These are phyloP conservation scores for Tylochromis polylepis DNA, from an alignment of 2,113 vertebrate species.

Conservation along the genomic window DNA sequence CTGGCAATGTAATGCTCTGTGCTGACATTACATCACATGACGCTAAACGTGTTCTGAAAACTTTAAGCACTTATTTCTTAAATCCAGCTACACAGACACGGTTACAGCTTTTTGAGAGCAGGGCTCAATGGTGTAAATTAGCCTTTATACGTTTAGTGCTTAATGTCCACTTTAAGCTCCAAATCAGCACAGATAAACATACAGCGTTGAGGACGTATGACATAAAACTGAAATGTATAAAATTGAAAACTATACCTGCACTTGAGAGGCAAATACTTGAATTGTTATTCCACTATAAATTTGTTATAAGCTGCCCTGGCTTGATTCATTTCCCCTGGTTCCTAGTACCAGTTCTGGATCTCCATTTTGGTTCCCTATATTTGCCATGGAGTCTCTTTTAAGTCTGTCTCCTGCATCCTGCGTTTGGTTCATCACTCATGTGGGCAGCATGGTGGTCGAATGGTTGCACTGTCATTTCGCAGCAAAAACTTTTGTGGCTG, in stretches of 20 bases:
- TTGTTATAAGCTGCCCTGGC: not conserved
- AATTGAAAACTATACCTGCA: not conserved
- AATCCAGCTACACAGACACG: not conserved
- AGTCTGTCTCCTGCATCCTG: fast-evolving
- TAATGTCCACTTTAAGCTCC: not conserved
- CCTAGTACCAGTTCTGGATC: not conserved
- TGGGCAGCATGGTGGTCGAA: fast-evolving
- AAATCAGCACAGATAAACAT: not conserved
- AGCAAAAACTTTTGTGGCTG: fast-evolving
- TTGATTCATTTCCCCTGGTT: not conserved
- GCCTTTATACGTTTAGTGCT: not conserved
- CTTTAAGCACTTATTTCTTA: fast-evolving
- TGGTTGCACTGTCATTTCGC: not conserved
- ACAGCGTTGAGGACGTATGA: fast-evolving
- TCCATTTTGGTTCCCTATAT: fast-evolving
- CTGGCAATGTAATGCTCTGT: not conserved
- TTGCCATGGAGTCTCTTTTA: not conserved
- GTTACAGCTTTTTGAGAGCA: fast-evolving
- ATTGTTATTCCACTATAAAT: not conserved
- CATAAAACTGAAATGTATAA: not conserved
- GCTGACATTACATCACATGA: fast-evolving
- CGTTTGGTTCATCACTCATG: not conserved
- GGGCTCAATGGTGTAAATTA: not conserved
- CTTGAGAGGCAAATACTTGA: not conserved
- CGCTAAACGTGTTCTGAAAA: not conserved